Evolutionary conservation across 2,888 invertebrate species (phyloP), one percentile per base, ranked within the genome.

Genomic region (Trichopoda pennipes): DNA sequence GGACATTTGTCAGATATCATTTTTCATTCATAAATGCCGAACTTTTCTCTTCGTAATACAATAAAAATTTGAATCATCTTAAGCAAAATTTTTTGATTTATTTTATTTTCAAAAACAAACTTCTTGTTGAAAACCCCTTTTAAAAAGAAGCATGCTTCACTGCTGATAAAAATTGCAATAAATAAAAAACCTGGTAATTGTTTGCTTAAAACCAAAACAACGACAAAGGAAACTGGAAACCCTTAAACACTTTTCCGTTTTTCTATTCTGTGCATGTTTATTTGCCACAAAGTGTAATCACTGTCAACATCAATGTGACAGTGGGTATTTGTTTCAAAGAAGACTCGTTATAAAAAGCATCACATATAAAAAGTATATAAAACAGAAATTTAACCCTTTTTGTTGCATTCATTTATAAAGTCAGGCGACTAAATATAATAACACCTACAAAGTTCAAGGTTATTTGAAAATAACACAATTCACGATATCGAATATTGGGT

Each of bases 201-300:
- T 35, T 35, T 35, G 35, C 35, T 35, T 28, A 28, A 28, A 28
- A 28, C 3, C 32, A 28, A 55, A 35, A 28, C 47, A 58, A 28
- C 47, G 51, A 28, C 10, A 60, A 47, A 56, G 19, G 16, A 47
- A 38, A 51, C 35, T 68, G 17, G 42, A 21, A 73, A 49, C 70
- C 44, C n/a, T 74, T n/a, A 35, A 63, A 55, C 21, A 58, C 1
- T 16, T 12, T 49, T 19, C n/a, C 10, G 9, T 60, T 64, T 12
- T 66, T 51, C 8, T 32, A 49, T 58, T 60, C 10, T 51, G 19
- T 58, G 42, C 66, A 60, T 60, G 51, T 51, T 58, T 75, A 51
- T 56, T 63, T 64, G 63, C 70, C 70, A 77, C 70, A 63, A 77
- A 68, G 58, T 64, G 42, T 64, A 56, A 70, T 77, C 63, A 77